These are phyloP conservation scores for cat (Felis catus) DNA, from an alignment of 2,113 vertebrate genomes.

Conservation along the genomic window F.catus_Fca126_mat1.0 CM031413.1:104364001-104364500, in stretches of 20 bases:
- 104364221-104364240: conserved; percentile 3
- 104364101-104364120: background rate
- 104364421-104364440: conserved; percentile 10
- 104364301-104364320: background rate
- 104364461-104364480: background rate
- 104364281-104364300: background rate
- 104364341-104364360: background rate
- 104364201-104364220: conserved; percentile 25
- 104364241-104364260: background rate
- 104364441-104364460: background rate
- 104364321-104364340: background rate
- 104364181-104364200: conserved; percentile 22
- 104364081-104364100: no score
- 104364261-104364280: background rate
- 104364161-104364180: background rate
- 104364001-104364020: no score
- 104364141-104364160: background rate
- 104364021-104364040: no score
- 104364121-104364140: no score
- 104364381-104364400: conserved; percentile 16
- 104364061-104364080: no score
- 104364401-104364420: background rate
- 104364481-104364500: background rate
- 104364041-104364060: no score
- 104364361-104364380: background rate